Evolutionary conservation across 2,113 vertebrate species (phyloP), one percentile per base, ranked within the genome.

Genomic region (Protomyctophum bolini): DNA sequence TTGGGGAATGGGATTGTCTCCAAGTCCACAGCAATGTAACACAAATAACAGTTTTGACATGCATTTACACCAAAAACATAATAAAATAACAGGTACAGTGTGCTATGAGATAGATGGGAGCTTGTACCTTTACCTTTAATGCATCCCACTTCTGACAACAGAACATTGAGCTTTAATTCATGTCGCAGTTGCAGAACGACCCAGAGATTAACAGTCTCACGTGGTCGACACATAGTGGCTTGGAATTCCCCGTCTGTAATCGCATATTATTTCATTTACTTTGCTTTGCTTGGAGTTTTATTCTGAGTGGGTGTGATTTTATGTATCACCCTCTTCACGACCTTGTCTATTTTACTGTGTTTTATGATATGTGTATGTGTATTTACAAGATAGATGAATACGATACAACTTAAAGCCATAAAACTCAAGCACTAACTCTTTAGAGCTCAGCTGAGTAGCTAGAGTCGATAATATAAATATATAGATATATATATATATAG

Each of bases 381-480:
- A 86, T 80, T 41, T 41, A 86, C 75, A 83, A 21, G 85, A 90
- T 88, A 88, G 89, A 86, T 74, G 72, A 91, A 89, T 92, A 92
- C 88, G 83, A 87, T 85, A 83, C 88, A 91, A 87, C 90, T 41
- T 89, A 92, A 94, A 94, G 93, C 93, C 93, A 94, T 94, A 93
- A 91, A 90, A 92, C 91, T 89, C 89, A 85, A 93, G 92, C 91
- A 92, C 92, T 92, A 92, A 91, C 89, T 92, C 85, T 85, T 91
- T 90, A 89, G 87, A 89, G 91, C 90, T 92, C 89, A 86, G 86
- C 88, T 89, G 89, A 89, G 83, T 86, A 90, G 83, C 87, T 91
- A 84, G 80, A 85, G 85, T 86, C 81, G 82, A 83, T 88, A 41
- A 83, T 88, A 81, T 9, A 52, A 58, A 58, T 41, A 41, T 41